These are phyloP conservation scores for Tetramorium alpestre DNA, from an alignment of 1,140 invertebrate genomes.

Conservation along the genomic window DNA sequence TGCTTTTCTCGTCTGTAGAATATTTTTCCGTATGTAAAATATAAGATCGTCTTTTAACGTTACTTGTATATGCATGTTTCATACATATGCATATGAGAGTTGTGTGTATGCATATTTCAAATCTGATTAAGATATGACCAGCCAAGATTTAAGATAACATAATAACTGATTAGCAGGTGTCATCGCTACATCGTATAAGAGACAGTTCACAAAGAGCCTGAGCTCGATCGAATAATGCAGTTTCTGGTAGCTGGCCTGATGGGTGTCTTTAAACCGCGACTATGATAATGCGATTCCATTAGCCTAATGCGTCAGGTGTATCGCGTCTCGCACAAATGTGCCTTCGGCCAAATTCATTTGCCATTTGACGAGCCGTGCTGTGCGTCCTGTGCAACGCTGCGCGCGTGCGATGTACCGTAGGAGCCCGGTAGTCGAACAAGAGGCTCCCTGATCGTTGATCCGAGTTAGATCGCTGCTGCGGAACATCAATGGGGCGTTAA, in stretches of 20 bases:
- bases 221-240: background rate
- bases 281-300: slow-evolving; percentile 31
- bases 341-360: slow-evolving; percentile 40
- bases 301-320: slow-evolving; percentile 43
- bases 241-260: background rate
- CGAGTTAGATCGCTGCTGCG: slow-evolving; percentile 62
- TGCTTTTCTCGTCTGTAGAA: too few species aligned
- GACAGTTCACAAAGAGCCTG: background rate
- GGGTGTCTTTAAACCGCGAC: slow-evolving; percentile 3
- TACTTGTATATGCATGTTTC: background rate
- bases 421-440: slow-evolving; percentile 46
- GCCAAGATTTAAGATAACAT: background rate
- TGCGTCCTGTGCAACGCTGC: slow-evolving; percentile 4
- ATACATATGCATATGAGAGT: too few species aligned
- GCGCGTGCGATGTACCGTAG: slow-evolving; percentile 30
- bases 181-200: background rate
- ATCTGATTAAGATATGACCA: background rate
- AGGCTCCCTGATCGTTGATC: slow-evolving; percentile 54
- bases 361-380: slow-evolving; percentile 29
- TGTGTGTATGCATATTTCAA: background rate
- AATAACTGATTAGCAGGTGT: background rate
- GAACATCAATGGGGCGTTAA: slow-evolving; percentile 74
- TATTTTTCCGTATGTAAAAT: too few species aligned
- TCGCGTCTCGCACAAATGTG: slow-evolving; percentile 41
- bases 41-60: background rate